Percentiles rank a stretch among this genome's conserved stretches.
Evolutionary conservation across 2,113 vertebrate species (phyloP).

Genomic region (Zosterops hypoxanthus): DNA sequence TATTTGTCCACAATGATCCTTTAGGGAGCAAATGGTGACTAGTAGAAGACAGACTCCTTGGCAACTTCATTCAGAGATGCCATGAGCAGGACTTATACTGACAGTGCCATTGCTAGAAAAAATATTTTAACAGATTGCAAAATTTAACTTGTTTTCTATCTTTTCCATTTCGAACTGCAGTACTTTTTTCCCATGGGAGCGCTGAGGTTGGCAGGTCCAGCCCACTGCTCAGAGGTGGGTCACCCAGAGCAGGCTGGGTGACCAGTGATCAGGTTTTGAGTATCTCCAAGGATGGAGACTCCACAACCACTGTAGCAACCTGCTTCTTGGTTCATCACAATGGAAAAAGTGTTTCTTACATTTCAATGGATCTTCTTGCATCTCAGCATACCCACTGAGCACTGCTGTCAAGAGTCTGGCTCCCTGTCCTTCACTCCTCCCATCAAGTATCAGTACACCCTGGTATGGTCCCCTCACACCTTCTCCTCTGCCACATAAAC

Average conservation of each 20-base stretch:
- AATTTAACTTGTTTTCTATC: background rate
- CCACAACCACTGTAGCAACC: background rate
- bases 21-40: background rate
- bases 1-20: rapidly evolving
- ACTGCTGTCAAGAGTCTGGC: background rate
- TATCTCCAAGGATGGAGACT: background rate
- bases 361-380: background rate
- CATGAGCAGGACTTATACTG: background rate
- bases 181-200: background rate
- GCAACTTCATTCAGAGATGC: background rate
- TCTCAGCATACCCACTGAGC: background rate
- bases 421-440: background rate
- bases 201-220: background rate
- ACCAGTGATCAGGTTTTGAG: background rate
- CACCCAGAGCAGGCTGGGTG: background rate
- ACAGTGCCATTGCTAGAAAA: background rate
- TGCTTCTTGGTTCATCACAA: background rate
- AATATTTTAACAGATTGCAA: background rate
- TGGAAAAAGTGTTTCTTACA: rapidly evolving
- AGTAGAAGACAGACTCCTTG: background rate
- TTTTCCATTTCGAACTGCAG: background rate
- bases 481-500: background rate
- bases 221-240: background rate
- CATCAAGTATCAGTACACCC: background rate
- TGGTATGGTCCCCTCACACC: rapidly evolving